A percentile compares a stretch with the other conserved stretches of the same genome.
Evolutionary conservation across 1,140 invertebrate genomes (phyloP).

Genomic region (Drosophila sechellia): DNA sequence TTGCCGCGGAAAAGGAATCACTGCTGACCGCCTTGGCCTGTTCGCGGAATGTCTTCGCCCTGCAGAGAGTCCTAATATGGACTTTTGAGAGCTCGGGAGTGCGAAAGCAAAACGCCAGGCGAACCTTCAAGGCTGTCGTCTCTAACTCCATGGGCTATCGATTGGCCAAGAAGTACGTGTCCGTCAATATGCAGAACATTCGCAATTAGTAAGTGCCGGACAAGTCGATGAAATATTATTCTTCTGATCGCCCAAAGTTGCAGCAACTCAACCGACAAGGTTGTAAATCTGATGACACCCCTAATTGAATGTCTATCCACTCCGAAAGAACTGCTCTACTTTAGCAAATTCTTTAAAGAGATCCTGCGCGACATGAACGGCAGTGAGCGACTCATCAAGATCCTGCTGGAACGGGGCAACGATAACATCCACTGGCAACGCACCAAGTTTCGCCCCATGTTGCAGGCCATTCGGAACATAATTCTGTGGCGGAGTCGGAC

Average conservation of each 20-base stretch:
- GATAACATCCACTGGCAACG: conserved; percentile 8
- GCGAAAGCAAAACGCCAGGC: conserved; percentile 3
- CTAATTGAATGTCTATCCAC: conserved; percentile 1
- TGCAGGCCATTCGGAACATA: conserved; percentile 7
- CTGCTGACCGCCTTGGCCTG: conserved; percentile 10
- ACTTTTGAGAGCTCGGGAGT: background rate
- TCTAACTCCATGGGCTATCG: conserved; percentile 1
- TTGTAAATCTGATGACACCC: background rate
- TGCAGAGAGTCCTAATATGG: background rate
- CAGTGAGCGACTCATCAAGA: background rate
- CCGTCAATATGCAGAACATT: background rate
- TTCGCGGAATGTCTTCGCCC: background rate
- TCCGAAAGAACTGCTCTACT: background rate
- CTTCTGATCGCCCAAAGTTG: background rate
- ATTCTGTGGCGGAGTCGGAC: background rate
- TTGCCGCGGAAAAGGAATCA: conserved; percentile 11
- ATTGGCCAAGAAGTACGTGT: background rate
- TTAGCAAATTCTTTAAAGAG: background rate
- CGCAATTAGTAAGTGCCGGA: conserved; percentile 8
- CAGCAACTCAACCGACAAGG: conserved; percentile 12
- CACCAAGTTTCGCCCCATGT: background rate
- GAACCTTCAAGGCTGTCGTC: conserved; percentile 1
- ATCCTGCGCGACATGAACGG: background rate
- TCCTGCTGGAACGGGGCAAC: conserved; percentile 2
- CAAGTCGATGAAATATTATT: too few relatives aligned